Base-by-base conservation (phyloP, 2,797 vertebrate genomes). In the Eulemur rubriventer region DNA sequence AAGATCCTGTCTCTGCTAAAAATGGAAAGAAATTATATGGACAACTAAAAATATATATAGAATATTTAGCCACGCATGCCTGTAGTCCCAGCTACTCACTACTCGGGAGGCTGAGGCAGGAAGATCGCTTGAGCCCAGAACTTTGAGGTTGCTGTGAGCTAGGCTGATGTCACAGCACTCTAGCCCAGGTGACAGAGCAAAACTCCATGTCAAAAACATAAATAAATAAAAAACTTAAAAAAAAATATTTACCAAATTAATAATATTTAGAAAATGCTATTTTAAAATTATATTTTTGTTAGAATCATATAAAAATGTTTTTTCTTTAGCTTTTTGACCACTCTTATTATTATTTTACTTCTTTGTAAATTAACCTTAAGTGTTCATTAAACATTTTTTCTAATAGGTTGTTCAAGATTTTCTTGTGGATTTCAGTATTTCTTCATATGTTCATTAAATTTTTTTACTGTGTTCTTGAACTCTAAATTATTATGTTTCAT, bases 231-330 rank as follows among this genome's bases (percentile, higher is more conserved):
- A 46, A 55, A 55, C 20, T 24, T 55, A 24, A 57, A 57, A 26
- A 55, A 55, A 24, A 63, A 24, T 41, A 67, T 81, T 55, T 41
- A 70, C 0, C 17, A 65, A 70, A 9, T 65, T 89, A 10, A 65
- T 67, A 48, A 84, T 75, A 52, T 76, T 59, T 17, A 2, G 3
- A 46, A 79, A 89, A 80, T 72, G 20, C 16, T 90, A 55, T 79
- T 73, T 91, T 10, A 16, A 81, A 94, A 78, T 70, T 67, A 28
- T 7, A n/a, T 78, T 84, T 89, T 94, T n/a, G 46, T 96, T 80
- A 43, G 7, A 93, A 80, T 52, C 11, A 87, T 12, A 38, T 35
- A n/a, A 79, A 93, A 92, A 73, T 70, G 1, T 55, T 83, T 88
- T 30, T 22, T 4, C 4, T 92, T 2, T 24, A 79, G 26, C n/a